phyloP scores from a whole-genome alignment of 2,888 invertebrate genomes.

The Rotaria macrura region DNA sequence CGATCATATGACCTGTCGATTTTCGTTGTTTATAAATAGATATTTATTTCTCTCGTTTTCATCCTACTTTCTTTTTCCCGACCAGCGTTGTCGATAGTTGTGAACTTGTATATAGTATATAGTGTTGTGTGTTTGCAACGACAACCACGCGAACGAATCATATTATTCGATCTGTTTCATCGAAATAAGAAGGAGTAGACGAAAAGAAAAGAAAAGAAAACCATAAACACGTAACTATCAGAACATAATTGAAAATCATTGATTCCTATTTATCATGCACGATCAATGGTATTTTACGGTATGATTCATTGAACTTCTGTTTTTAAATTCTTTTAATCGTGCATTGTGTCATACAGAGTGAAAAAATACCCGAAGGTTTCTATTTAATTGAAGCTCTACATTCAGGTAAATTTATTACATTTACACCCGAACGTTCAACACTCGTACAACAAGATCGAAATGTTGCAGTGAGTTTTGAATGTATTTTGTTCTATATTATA shows the following conservation, averaged over 20 bases:
- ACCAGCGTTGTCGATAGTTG: neutral
- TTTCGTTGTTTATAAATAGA: neutral
- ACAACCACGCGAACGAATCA: neutral
- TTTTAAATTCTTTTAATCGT: too few species aligned
- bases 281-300: neutral
- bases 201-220: neutral
- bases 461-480: neutral
- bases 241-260: neutral
- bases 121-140: neutral
- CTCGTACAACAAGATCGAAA: slow-evolving; percentile 12
- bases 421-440: neutral
- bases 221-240: neutral
- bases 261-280: neutral
- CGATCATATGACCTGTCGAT: neutral
- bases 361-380: neutral
- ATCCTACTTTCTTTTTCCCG: neutral
- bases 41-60: neutral
- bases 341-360: neutral
- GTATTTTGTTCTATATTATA: neutral
- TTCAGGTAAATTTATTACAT: neutral
- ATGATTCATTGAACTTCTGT: neutral
- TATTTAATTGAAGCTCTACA: slow-evolving; percentile 4
- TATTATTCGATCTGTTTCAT: neutral
- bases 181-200: neutral
- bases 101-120: neutral